phyloP scores from a whole-genome alignment of 1,140 invertebrate species.

The Sminthurides bifidus region DNA sequence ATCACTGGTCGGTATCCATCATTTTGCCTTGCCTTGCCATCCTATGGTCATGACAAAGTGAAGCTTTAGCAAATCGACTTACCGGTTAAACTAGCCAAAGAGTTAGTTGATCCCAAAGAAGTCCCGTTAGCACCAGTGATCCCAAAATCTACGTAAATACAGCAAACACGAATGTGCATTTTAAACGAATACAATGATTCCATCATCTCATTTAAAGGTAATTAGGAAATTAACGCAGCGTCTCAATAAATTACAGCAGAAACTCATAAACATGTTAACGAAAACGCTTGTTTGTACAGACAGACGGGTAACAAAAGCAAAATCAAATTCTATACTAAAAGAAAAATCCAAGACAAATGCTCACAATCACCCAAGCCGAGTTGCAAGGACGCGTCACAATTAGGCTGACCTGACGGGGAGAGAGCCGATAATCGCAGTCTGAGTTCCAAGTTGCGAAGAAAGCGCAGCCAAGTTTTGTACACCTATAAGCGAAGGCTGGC shows the following conservation, averaged over 20 bases:
- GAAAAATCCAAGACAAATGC: background rate
- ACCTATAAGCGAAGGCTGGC: constrained; percentile 24
- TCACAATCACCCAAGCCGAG: background rate
- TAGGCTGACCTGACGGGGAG: constrained; percentile 24
- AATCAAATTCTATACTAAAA: too few relatives aligned
- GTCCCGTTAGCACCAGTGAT: constrained; percentile 26
- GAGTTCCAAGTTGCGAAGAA: too few relatives aligned
- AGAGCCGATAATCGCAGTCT: constrained; percentile 21
- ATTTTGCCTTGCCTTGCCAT: too few relatives aligned
- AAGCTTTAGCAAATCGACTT: constrained; percentile 3
- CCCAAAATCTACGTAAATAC: constrained; percentile 8
- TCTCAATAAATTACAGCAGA: background rate
- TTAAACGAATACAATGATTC: background rate
- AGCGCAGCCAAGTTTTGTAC: constrained; percentile 26
- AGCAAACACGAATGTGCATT: background rate
- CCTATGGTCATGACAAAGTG: too few relatives aligned
- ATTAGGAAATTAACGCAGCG: too few relatives aligned
- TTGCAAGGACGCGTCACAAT: background rate
- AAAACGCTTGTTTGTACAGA: background rate
- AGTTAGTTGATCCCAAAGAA: constrained; percentile 26
- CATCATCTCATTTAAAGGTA: too few relatives aligned
- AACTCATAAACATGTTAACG: background rate
- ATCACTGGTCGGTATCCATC: too few relatives aligned
- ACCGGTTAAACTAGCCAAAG: constrained; percentile 23
- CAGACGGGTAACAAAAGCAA: constrained; percentile 6